Evolutionary conservation across 2,113 vertebrate species (phyloP), one percentile per base, ranked within the genome.

Genomic region (Rhinogobius similis): DNA sequence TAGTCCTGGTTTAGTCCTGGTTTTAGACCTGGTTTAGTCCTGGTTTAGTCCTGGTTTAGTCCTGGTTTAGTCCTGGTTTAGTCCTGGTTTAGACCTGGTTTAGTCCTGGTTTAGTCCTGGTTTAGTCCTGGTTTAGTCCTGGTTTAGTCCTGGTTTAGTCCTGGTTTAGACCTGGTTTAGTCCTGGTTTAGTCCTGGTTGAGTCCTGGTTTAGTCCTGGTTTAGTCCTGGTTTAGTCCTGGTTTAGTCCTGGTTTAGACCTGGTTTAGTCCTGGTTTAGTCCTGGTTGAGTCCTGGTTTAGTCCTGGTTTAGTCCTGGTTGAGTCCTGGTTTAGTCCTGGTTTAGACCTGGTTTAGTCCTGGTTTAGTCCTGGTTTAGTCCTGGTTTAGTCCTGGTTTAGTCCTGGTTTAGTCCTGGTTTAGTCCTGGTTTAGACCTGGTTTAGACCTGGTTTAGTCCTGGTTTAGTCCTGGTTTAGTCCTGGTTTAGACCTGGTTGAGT

Each of bases 41-140:
- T n/a, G n/a, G n/a, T n/a, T n/a, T n/a, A n/a, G n/a, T n/a, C n/a
- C n/a, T n/a, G n/a, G n/a, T n/a, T n/a, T n/a, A n/a, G n/a, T n/a
- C n/a, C n/a, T n/a, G n/a, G n/a, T n/a, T n/a, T n/a, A n/a, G n/a
- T n/a, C n/a, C n/a, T n/a, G n/a, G n/a, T n/a, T n/a, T n/a, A n/a
- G n/a, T n/a, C n/a, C n/a, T n/a, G n/a, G n/a, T n/a, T n/a, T n/a
- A n/a, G n/a, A n/a, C n/a, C n/a, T n/a, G n/a, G n/a, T n/a, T n/a
- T n/a, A 50, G 48, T 50, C 48, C 48, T 20, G 20, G 18, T 50
- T 50, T 50, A 50, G 48, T 50, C 48, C 48, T 50, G 20, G 48
- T 50, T 50, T 50, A 50, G 48, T 12, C 48, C 48, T 50, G 48
- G 48, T 50, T 50, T 50, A n/a, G 48, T n/a, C 48, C 48, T 50